A percentile compares a stretch with the other conserved stretches of the same genome.
These are phyloP conservation scores for Tenebrosternarchus preto DNA, from an alignment of 2,113 vertebrate genomes.

Conservation along the genomic window DNA sequence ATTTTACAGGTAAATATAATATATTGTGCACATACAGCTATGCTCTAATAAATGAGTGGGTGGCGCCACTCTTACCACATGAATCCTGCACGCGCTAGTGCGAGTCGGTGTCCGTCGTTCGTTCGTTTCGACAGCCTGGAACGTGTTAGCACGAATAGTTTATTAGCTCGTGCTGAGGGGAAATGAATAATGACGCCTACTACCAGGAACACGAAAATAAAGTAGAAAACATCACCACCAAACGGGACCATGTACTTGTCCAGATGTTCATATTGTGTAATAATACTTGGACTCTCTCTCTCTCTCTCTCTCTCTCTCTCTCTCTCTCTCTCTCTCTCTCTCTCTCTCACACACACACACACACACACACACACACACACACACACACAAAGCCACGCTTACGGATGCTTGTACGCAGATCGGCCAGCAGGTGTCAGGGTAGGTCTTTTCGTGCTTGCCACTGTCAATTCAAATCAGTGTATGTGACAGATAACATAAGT, in stretches of 20 bases:
- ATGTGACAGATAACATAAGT: no score
- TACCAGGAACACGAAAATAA: not conserved
- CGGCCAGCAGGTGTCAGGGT: conserved; percentile 35
- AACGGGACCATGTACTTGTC: not conserved
- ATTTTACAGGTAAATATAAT: no score
- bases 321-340: not conserved
- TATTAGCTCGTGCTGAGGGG: conserved; percentile 21
- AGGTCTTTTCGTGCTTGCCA: not conserved
- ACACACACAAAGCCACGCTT: not conserved
- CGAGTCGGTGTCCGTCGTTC: not conserved
- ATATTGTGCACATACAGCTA: no score
- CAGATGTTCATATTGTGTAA: not conserved
- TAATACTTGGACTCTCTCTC: not conserved
- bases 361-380: conserved; percentile 12
- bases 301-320: not conserved
- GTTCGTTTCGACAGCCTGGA: not conserved
- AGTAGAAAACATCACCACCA: not conserved
- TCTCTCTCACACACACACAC: not conserved
- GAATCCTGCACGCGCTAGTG: no score
- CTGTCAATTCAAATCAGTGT: no score
- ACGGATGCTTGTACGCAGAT: not conserved
- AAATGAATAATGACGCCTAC: not conserved
- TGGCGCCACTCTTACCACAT: no score
- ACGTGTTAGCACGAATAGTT: conserved; percentile 8
- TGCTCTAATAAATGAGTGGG: no score